Base-by-base conservation (phyloP, 2,888 invertebrate species). In the Leptogaster cylindrica region DNA sequence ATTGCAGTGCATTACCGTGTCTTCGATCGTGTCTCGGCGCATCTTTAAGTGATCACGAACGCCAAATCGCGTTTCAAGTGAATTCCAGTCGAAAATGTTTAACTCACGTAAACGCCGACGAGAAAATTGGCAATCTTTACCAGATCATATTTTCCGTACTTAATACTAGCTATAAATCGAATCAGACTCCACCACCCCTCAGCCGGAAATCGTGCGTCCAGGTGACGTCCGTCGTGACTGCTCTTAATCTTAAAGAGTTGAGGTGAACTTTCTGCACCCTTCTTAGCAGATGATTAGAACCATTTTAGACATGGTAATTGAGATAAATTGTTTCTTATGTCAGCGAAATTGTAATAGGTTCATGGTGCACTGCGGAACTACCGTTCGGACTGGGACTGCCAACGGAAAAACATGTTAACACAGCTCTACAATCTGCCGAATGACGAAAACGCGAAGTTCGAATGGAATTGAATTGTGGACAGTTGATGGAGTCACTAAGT, bases 311-410 rank as follows among this genome's bases (percentile, higher is more conserved):
- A 33, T 20, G 31, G 14, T 31, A 28, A 52, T 52, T 52, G 7
- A 18, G 52, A 52, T 52, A 52, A 52, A 52, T 52, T 33, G 28
- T 16, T 28, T 14, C 33, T 12, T 16, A 18, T 31, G 33, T 31
- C 52, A 52, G 31, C 52, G 52, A 52, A 52, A 52, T 10, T 52
- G 52, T n/a, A n/a, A n/a, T n/a, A n/a, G n/a, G n/a, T n/a, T n/a
- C n/a, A n/a, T n/a, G n/a, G n/a, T n/a, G n/a, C n/a, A n/a, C n/a
- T n/a, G n/a, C n/a, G n/a, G n/a, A n/a, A n/a, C n/a, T n/a, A n/a
- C n/a, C n/a, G n/a, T n/a, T n/a, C n/a, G n/a, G n/a, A n/a, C n/a
- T n/a, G n/a, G n/a, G n/a, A n/a, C n/a, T n/a, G n/a, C n/a, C n/a
- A n/a, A n/a, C n/a, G n/a, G n/a, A n/a, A n/a, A n/a, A n/a, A n/a